These are phyloP conservation scores for Agonopterix heracliana DNA, from an alignment of 2,888 invertebrate genomes.

Conservation along the genomic window DNA sequence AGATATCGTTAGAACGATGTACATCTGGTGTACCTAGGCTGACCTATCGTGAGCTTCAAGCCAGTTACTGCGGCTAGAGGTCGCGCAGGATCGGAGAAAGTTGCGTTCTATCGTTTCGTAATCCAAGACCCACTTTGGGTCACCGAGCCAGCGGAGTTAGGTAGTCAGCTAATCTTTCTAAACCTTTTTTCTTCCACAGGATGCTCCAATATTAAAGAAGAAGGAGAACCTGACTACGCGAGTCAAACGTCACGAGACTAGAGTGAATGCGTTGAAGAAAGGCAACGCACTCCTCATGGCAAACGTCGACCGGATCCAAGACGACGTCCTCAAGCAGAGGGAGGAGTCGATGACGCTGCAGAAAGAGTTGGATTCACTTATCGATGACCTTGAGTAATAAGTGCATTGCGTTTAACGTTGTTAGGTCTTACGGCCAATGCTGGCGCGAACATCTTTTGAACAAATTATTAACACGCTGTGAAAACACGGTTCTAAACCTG, in stretches of 20 bases:
- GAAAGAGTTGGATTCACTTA: constrained; percentile 89
- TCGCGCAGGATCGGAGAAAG: too few species aligned
- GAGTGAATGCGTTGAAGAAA: constrained; percentile 88
- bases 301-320: constrained; percentile 90
- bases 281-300: constrained; percentile 92
- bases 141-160: too few species aligned
- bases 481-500: not conserved
- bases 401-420: not conserved
- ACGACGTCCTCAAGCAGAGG: constrained; percentile 88
- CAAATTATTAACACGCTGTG: too few species aligned
- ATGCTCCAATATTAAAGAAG: constrained; percentile 80
- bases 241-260: constrained; percentile 85
- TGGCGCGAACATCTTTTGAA: not conserved
- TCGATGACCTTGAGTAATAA: constrained; percentile 86
- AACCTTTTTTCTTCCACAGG: constrained; percentile 45
- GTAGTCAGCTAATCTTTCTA: too few species aligned
- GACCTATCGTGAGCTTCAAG: too few species aligned
- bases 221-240: constrained; percentile 79
- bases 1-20: too few species aligned
- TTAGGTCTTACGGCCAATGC: not conserved
- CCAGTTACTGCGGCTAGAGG: too few species aligned
- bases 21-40: too few species aligned
- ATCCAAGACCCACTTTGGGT: too few species aligned
- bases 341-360: constrained; percentile 86
- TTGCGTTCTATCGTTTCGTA: too few species aligned